Conservation (phyloP, 2,888 invertebrate genomes). For the Melanostoma mellinum region DNA sequence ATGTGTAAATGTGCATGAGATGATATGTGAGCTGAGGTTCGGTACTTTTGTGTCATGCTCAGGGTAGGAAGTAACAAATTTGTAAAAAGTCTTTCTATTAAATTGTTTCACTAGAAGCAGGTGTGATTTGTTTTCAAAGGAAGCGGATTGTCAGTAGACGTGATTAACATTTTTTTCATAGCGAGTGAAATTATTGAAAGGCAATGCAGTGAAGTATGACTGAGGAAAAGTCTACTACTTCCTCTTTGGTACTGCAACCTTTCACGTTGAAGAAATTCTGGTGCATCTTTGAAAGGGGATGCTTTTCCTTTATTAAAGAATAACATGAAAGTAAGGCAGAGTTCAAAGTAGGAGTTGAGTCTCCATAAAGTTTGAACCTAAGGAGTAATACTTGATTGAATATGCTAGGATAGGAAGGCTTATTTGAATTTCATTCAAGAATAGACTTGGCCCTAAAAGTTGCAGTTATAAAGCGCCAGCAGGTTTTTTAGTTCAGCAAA, state of each 20-base stretch:
- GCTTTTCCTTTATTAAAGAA: too few species aligned
- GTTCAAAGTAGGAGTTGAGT: too few species aligned
- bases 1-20: conserved; percentile 24
- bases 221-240: too few species aligned
- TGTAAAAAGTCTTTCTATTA: conserved; percentile 3
- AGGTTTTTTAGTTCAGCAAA: too few species aligned
- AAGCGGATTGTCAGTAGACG: conserved; percentile 6
- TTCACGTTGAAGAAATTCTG: conserved; percentile 3
- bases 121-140: conserved; percentile 20
- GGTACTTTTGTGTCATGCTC: conserved; percentile 13
- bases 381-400: too few species aligned
- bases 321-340: too few species aligned
- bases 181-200: conserved; percentile 4
- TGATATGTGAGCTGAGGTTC: conserved; percentile 37
- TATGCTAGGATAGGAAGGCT: too few species aligned
- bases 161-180: neutral
- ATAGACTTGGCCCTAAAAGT: too few species aligned
- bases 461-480: too few species aligned
- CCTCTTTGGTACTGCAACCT: neutral
- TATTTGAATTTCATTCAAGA: too few species aligned
- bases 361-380: too few species aligned
- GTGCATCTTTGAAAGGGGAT: neutral
- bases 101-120: conserved; percentile 14
- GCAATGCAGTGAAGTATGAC: too few species aligned
- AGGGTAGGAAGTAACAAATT: conserved; percentile 40